phyloP scores from a whole-genome alignment of 2,113 vertebrate genomes.

The Sarotherodon lohbergeri region DNA sequence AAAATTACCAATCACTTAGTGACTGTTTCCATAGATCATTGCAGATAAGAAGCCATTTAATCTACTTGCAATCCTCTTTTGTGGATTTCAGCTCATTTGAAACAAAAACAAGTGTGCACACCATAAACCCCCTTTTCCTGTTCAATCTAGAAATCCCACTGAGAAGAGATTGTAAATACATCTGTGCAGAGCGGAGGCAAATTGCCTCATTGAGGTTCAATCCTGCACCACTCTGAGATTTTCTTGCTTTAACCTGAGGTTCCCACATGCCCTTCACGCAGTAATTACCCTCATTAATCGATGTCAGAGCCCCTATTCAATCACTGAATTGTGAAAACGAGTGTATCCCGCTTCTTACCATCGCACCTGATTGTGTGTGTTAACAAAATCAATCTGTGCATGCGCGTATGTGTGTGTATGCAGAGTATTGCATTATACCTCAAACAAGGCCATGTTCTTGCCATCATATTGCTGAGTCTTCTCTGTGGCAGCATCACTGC shows the following conservation, averaged over 20 bases:
- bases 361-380: background rate
- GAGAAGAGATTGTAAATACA: constrained; percentile 22
- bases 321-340: constrained; percentile 14
- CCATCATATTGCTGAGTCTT: constrained; percentile 92
- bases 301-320: constrained; percentile 44
- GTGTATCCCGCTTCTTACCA: background rate
- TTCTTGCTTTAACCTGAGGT: constrained; percentile 39
- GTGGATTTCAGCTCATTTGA: background rate
- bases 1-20: background rate
- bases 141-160: constrained; percentile 9
- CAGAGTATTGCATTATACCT: constrained; percentile 70
- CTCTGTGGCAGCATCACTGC: constrained; percentile 84
- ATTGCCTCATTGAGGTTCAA: constrained; percentile 6
- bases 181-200: constrained; percentile 2
- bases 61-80: background rate
- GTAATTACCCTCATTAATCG: constrained; percentile 66
- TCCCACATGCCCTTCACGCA: constrained; percentile 50
- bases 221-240: constrained; percentile 8
- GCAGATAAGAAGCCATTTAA: background rate
- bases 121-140: background rate
- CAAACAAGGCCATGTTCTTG: constrained; percentile 98
- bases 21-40: background rate
- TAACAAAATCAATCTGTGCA: background rate
- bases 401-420: background rate
- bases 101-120: background rate